Evolutionary conservation across 1,140 invertebrate species (phyloP).

Genomic region (Bilobella aurantiaca): DNA sequence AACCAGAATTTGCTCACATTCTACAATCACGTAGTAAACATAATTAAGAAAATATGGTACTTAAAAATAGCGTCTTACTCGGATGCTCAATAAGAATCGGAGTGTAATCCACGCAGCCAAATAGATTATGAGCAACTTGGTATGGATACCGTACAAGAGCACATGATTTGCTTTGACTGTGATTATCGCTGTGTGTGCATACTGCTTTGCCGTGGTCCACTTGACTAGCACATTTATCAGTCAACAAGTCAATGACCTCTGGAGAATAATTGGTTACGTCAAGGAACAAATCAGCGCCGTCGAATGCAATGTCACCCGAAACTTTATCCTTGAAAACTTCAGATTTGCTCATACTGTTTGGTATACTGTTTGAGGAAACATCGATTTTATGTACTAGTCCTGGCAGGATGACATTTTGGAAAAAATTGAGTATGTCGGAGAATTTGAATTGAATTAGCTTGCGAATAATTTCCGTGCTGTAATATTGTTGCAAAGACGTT

Average conservation of each 20-base stretch:
- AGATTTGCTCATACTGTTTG: neutral
- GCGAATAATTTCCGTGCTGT: neutral
- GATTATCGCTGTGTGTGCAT: no score
- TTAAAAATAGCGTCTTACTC: neutral
- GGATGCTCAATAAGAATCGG: neutral
- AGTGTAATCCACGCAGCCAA: neutral
- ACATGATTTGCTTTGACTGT: no score
- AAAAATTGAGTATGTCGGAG: neutral
- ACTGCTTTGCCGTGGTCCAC: no score
- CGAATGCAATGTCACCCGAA: no score
- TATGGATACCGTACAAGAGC: neutral
- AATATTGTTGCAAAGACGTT: constrained; percentile 6
- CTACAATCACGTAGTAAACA: neutral
- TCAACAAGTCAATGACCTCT: no score
- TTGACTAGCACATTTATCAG: neutral
- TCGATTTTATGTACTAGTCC: neutral
- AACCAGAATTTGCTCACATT: no score
- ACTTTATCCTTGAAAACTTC: no score
- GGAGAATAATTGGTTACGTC: no score
- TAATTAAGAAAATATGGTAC: neutral
- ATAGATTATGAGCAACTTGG: neutral
- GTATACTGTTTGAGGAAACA: neutral
- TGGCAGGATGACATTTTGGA: neutral
- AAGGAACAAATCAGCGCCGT: no score
- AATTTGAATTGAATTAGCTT: neutral